Evolutionary conservation across 2,797 vertebrate genomes (phyloP), one percentile per base, ranked within the genome.

Genomic region (Anabacerthia variegaticeps): DNA sequence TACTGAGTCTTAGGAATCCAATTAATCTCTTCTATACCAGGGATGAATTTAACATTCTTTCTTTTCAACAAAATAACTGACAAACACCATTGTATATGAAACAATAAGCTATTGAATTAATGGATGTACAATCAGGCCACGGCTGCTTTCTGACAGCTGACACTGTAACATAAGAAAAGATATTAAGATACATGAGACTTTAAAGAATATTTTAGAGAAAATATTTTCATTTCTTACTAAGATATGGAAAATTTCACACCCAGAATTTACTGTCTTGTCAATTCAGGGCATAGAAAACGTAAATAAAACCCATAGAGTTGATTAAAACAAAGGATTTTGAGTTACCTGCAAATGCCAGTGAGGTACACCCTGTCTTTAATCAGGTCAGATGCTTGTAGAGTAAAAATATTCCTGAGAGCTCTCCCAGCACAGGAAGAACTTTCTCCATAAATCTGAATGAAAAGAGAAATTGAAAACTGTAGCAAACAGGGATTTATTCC

Each of bases 321-420:
- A 89, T 81, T 73, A 76, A 85, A 94, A 63, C 0, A 14, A 59
- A 66, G 59, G 3, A 93, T 69, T 86, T 39, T 27, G 2, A 55
- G 68, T 98, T 98, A 98, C 98, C 98, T 98, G 97, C 98, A 98
- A 97, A 99, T 99, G 75, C 99, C 98, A 92, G 98, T 99, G 95
- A 99, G 98, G 97, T 99, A 99, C 76, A 99, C 99, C 97, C 99
- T 99, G 98, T 99, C 99, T 97, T 99, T 99, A 66, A 99, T 98
- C 77, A 99, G 98, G 95, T 99, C 99, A 59, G 99, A 98, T 37
- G 99, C 99, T 59, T 99, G 99, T 79, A 98, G 98, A 59, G 98
- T 98, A 96, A 99, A 99, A 80, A 98, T 98, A 65, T 99, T 99
- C 97, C 99, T 98, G 96, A 99, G 96, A 6, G 99, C 98, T 92